Percentiles rank a stretch among this genome's conserved stretches.
Conservation (phyloP, 2,888 invertebrate species). For the Xestoiulus laeticollis region DNA sequence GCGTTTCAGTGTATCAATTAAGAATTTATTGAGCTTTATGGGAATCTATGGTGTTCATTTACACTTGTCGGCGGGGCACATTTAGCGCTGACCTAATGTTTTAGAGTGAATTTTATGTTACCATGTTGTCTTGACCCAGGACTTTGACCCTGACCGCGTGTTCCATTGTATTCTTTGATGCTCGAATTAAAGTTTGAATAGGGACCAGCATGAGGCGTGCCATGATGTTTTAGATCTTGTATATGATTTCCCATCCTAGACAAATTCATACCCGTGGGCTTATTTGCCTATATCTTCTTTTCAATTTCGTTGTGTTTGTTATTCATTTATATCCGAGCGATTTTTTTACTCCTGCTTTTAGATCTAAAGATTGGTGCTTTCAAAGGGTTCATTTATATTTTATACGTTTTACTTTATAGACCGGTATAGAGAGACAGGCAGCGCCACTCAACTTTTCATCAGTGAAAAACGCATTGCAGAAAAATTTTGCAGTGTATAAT, state of each 20-base stretch:
- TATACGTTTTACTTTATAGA: neutral
- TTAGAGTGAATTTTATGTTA: too few species aligned
- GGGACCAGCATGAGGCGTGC: too few species aligned
- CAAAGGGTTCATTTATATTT: neutral
- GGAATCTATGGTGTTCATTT: too few species aligned
- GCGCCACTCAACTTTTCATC: neutral
- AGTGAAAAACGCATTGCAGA: neutral
- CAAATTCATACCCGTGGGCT: neutral
- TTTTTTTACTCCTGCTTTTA: neutral
- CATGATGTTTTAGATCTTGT: neutral
- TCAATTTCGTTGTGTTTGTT: neutral
- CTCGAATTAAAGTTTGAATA: too few species aligned
- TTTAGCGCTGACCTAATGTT: too few species aligned
- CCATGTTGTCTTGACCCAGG: too few species aligned
- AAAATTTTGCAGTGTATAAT: neutral
- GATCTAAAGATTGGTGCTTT: neutral
- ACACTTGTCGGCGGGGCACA: too few species aligned
- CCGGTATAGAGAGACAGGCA: neutral
- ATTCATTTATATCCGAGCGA: slow-evolving; percentile 1
- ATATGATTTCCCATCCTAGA: neutral
- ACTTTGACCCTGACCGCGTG: too few species aligned
- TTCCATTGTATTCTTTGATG: too few species aligned
- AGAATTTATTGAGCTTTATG: too few species aligned
- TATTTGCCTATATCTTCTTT: neutral
- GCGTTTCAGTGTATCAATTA: too few species aligned